These are phyloP conservation scores for Myrmecophaga tridactyla DNA, from an alignment of 2,113 vertebrate species.

Conservation along the genomic window DNA sequence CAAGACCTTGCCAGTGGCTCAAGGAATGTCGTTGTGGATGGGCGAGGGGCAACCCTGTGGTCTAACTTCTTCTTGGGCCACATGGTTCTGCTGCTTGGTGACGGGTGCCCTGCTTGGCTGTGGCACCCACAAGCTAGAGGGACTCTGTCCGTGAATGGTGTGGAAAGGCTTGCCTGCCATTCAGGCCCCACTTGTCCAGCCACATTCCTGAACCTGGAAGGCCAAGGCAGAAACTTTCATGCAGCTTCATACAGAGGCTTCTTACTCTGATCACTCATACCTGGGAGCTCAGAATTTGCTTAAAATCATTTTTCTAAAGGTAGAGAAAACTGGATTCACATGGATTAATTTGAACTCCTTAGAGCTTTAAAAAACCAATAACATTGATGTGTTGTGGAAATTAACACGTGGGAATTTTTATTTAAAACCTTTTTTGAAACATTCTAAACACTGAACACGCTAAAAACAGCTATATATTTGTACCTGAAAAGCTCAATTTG, in stretches of 20 bases:
- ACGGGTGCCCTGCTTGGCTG: neutral
- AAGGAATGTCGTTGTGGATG: neutral
- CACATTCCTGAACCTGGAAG: neutral
- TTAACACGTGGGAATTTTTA: constrained; percentile 64
- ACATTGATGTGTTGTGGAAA: constrained; percentile 42
- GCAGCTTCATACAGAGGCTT: neutral
- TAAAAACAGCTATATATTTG: constrained; percentile 58
- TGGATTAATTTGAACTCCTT: constrained; percentile 17
- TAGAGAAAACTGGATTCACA: neutral
- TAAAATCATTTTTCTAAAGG: constrained; percentile 13
- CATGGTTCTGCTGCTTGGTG: neutral
- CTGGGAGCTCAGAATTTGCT: neutral
- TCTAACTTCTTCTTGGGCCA: neutral
- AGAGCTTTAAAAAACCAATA: constrained; percentile 7
- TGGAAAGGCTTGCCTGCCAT: neutral
- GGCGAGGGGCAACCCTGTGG: neutral
- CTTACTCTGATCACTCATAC: neutral
- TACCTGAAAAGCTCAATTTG: constrained; percentile 66
- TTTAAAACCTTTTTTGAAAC: constrained; percentile 54
- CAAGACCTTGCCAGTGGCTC: neutral
- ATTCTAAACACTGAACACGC: neutral
- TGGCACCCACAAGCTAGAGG: neutral
- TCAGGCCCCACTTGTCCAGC: neutral
- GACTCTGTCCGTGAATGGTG: fast-evolving
- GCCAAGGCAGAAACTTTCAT: neutral